Evolutionary conservation across 2,888 invertebrate species (phyloP), one percentile per base, ranked within the genome.

Genomic region (Lingula anatina): DNA sequence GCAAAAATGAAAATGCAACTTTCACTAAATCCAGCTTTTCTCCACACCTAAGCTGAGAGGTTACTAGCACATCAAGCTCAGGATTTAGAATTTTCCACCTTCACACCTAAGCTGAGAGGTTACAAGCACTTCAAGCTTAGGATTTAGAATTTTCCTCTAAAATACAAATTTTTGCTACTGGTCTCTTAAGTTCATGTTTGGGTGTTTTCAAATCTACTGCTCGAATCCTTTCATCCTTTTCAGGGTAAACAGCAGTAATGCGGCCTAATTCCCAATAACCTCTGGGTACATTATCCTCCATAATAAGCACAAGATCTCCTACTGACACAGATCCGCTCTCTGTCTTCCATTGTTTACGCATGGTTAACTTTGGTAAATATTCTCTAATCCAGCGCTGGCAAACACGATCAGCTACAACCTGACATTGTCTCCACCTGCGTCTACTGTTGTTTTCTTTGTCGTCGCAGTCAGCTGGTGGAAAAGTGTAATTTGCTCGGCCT

Each of bases 191-290:
- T n/a, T 23, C 41, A 41, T 41, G 20, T 21, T 24, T 24, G 7
- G 40, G 2, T 7, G 41, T 42, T n/a, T 42, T 41, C 12, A 47
- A 41, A 15, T 47, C 27, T 9, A 47, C 40, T 5, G 26, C 41
- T n/a, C 47, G 41, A 26, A 47, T 42, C n/a, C 12, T 15, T 7
- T 31, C 47, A 47, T 47, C 47, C 12, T 43, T 41, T 23, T 41
- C 41, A 5, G 47, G 47, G 21, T 18, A 23, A 21, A 47, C 42
- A 18, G 21, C 41, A 4, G 26, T 31, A 15, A 47, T 24, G 15
- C 47, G 41, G 4, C 47, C 41, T 20, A 47, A 21, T 23, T 12
- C n/a, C 47, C 47, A 47, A n/a, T 47, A 31, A 12, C 47, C 47
- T 41, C 42, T 20, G 41, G 41, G 21, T 23, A 21, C 21, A 24